Base-by-base conservation (phyloP, 1,140 invertebrate genomes). In the Drosophila santomea region DNA sequence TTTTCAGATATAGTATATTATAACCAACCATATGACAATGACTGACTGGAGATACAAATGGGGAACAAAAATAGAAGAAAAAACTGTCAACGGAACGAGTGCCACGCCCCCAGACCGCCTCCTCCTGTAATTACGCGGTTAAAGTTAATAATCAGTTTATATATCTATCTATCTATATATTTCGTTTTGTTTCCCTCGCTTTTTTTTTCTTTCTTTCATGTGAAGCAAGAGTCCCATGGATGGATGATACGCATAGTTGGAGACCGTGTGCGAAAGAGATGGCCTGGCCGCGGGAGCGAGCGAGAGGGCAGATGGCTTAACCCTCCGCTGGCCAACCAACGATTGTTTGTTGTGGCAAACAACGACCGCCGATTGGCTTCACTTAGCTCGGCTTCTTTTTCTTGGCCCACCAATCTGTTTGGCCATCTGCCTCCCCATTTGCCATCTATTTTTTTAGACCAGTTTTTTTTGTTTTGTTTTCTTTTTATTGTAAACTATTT, bases 91-190 rank as follows among this genome's bases (percentile, higher is more conserved):
- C 74, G 78, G 78, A 80, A 80, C 78, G 78, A 39, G 38, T 51
- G 78, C 28, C 64, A 80, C 78, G 78, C 78, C 78, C 78, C 44
- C 28, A 10, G 20, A 39, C 36, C 52, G 54, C 71, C 67, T 20
- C 1, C 50, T 32, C 32, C 73, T 59, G 59, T 76, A 84, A 80
- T 84, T 84, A 80, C 72, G 76, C 73, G 77, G 76, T 84, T 84
- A 83, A 72, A 71, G 51, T 71, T 83, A 83, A 83, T 83, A 83
- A 81, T 73, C 79, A 77, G 71, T 78, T 80, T 79, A 72, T 79
- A 52, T 71, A 39, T 55, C 51, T 36, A 44, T 66, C 3, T 47
- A 25, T 47, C 10, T 25, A 12, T 32, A 32, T 32, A 10, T 10
- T 32, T 32, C 28, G 28, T 32, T 32, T 32, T 32, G 7, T 32